Percentiles rank a stretch among this genome's conserved stretches.
Conservation (phyloP, 2,113 vertebrate species). For the Nerophis lumbriciformis region DNA sequence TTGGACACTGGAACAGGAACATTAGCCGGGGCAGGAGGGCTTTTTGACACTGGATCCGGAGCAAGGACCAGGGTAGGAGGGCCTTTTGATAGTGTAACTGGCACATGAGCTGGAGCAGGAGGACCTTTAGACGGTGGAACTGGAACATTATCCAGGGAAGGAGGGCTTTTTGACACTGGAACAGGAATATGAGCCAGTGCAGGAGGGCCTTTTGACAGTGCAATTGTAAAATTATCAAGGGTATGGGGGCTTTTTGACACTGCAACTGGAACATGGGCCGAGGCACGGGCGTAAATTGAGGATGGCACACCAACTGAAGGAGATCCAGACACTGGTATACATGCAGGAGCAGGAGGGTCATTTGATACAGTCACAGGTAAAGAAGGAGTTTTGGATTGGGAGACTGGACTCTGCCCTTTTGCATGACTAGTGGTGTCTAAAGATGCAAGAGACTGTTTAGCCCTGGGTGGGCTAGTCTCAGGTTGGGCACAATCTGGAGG, state of each 20-base stretch:
- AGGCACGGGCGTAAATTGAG: neutral
- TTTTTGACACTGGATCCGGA: neutral
- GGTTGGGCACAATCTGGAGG: neutral
- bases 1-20: neutral
- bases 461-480: slow-evolving; percentile 14
- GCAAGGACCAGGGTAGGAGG: neutral
- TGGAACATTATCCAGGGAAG: neutral
- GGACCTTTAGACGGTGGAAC: too few species aligned
- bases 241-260: neutral
- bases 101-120: neutral
- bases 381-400: slow-evolving; percentile 9
- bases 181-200: neutral
- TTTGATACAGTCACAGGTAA: slow-evolving; percentile 5
- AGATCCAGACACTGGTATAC: neutral
- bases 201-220: neutral
- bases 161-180: neutral
- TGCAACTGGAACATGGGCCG: neutral
- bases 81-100: neutral
- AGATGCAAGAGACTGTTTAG: slow-evolving; percentile 21
- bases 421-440: slow-evolving; percentile 18
- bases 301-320: neutral
- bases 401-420: slow-evolving; percentile 15
- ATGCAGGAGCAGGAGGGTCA: neutral
- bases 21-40: neutral
- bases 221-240: neutral